Conservation (phyloP, 2,113 vertebrate species). For the Aptenodytes forsteri region DNA sequence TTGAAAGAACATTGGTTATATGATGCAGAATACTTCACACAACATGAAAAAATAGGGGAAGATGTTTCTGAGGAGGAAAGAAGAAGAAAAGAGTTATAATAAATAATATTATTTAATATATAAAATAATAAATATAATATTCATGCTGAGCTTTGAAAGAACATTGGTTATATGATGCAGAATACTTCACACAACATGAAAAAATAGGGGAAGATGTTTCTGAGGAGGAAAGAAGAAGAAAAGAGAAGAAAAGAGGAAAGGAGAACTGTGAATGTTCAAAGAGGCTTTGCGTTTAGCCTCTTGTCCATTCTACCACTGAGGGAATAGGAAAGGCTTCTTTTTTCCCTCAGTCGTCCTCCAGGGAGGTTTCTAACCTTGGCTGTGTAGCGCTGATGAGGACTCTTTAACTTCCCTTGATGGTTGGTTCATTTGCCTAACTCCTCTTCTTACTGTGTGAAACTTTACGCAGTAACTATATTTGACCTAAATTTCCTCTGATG, state of each 20-base stretch:
- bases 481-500: conserved; percentile 59
- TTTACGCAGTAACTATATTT: not conserved
- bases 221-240: not conserved
- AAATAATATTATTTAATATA: not conserved
- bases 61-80: not conserved
- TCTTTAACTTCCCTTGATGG: not conserved
- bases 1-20: not conserved
- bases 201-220: not conserved
- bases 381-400: not conserved
- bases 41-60: not conserved
- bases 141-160: not conserved
- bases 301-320: not conserved
- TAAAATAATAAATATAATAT: not conserved
- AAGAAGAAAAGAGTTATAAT: not conserved
- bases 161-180: not conserved
- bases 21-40: not conserved
- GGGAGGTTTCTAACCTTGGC: conserved; percentile 28
- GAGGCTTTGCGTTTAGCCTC: not conserved
- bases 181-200: not conserved
- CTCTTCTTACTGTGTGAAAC: not conserved
- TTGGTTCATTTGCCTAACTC: not conserved
- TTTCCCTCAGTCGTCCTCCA: not conserved
- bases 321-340: not conserved
- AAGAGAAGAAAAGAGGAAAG: not conserved
- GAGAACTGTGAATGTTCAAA: not conserved